Conservation (phyloP, 92 coral and sea anemone species). For the Paragorgia papillata region DNA sequence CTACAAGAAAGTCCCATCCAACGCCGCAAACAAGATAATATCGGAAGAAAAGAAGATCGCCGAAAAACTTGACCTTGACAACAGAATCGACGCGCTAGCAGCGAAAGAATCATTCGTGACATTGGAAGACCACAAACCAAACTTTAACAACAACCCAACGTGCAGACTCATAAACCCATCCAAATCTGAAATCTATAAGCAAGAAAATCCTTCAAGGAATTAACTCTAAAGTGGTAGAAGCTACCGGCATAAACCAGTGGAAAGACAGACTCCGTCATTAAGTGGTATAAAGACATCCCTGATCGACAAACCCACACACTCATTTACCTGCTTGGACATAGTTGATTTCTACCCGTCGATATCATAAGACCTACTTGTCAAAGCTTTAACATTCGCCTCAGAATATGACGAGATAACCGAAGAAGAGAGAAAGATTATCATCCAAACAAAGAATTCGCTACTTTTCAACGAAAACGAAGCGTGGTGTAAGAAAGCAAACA, state of each 20-base stretch:
- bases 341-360: slow-evolving; percentile 25
- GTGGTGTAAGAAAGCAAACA: neutral
- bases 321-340: slow-evolving; percentile 30
- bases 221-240: slow-evolving; percentile 24
- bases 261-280: slow-evolving; percentile 21
- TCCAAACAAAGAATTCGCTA: slow-evolving; percentile 7
- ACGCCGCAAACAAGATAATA: neutral
- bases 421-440: slow-evolving; percentile 8
- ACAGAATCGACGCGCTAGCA: slow-evolving; percentile 32
- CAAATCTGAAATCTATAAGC: slow-evolving; percentile 22
- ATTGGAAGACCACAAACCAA: slow-evolving; percentile 26
- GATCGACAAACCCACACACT: slow-evolving; percentile 11
- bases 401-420: slow-evolving; percentile 11
- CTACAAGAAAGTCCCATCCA: slow-evolving; percentile 35
- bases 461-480: slow-evolving; percentile 15
- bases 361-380: slow-evolving; percentile 9
- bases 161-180: slow-evolving; percentile 27
- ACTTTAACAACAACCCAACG: slow-evolving; percentile 21
- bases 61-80: slow-evolving; percentile 21
- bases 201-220: slow-evolving; percentile 34
- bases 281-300: slow-evolving; percentile 12
- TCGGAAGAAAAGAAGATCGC: slow-evolving; percentile 17
- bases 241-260: slow-evolving; percentile 44
- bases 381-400: neutral
- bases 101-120: slow-evolving; percentile 26